These are phyloP conservation scores for Eupithecia exiguata DNA, from an alignment of 2,888 invertebrate genomes.

Conservation along the genomic window DNA sequence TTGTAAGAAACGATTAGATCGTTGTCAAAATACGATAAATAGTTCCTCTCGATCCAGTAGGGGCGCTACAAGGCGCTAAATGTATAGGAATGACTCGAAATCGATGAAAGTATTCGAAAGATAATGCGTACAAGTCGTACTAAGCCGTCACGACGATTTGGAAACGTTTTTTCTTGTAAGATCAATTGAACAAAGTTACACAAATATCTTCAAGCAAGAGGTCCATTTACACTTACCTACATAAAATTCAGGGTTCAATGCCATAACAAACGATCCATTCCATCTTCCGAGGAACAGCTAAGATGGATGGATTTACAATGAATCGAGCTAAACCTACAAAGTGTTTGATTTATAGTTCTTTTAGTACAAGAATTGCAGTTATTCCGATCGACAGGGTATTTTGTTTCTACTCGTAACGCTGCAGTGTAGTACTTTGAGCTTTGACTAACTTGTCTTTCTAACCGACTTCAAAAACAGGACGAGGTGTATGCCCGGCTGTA, in stretches of 20 bases:
- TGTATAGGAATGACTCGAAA: too few relatives aligned
- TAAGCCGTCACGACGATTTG: too few relatives aligned
- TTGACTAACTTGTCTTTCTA: background rate
- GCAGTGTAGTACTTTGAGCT: background rate
- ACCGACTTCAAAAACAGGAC: too few relatives aligned
- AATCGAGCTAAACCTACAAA: background rate
- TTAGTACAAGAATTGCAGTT: background rate
- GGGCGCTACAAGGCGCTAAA: too few relatives aligned
- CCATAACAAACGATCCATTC: slow-evolving; percentile 3
- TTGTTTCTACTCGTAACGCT: background rate
- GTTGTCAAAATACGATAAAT: too few relatives aligned
- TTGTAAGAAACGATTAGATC: too few relatives aligned
- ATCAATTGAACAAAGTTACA: background rate
- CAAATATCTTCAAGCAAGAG: background rate
- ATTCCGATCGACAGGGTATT: background rate
- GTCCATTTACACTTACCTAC: background rate
- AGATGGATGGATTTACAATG: slow-evolving; percentile 1
- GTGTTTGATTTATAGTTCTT: slow-evolving; percentile 2
- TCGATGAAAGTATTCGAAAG: too few relatives aligned
- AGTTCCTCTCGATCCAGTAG: too few relatives aligned
- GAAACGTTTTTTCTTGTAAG: background rate
- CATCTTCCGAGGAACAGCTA: background rate
- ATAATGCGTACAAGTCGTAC: too few relatives aligned
- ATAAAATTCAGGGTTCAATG: background rate
- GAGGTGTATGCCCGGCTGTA: too few relatives aligned